Base-by-base conservation (phyloP, 2,113 vertebrate genomes). In the Polypterus bichir region DNA sequence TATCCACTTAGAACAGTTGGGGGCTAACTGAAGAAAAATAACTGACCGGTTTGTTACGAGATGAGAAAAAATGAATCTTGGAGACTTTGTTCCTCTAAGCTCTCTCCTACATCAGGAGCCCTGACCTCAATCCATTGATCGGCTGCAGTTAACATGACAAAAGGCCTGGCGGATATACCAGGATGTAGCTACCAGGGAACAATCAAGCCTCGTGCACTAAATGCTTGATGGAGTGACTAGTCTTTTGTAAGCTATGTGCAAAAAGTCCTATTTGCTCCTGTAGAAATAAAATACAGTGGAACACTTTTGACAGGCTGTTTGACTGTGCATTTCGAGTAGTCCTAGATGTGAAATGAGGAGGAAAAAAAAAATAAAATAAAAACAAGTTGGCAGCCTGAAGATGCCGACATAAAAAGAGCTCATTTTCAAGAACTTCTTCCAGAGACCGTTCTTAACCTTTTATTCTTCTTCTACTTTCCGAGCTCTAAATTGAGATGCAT, bases 11-110 rank as follows among this genome's bases (percentile, higher is more conserved):
- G 88, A 93, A 89, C 88, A 70, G 90, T 88, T 27, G 92, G 91
- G 94, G 91, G 91, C 91, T 92, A 92, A 92, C 89, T 86, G 88
- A 91, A 92, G 90, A 93, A 93, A 96, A 94, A 97, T 93, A 97
- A 95, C 91, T 87, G 91, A 89, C 81, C 82, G 71, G 82, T 88
- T 85, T 89, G 86, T 84, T 87, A 87, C 81, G 84, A 96, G 90
- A 94, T 90, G 84, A 92, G 91, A 91, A 98, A 96, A 98, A 97
- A 97, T 93, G 91, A 93, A 94, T 97, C 92, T 95, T 90, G 86
- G 88, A 89, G 89, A 89, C 85, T 94, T 90, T 87, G 72, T 74
- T 69, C 78, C 84, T 86, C 85, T 89, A 89, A 93, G 91, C 91
- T 91, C 86, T 76, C 88, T 89, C 88, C 87, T 93, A 92, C 86